phyloP scores from a whole-genome alignment of 1,140 invertebrate species.

The Eupeodes corollae region DNA sequence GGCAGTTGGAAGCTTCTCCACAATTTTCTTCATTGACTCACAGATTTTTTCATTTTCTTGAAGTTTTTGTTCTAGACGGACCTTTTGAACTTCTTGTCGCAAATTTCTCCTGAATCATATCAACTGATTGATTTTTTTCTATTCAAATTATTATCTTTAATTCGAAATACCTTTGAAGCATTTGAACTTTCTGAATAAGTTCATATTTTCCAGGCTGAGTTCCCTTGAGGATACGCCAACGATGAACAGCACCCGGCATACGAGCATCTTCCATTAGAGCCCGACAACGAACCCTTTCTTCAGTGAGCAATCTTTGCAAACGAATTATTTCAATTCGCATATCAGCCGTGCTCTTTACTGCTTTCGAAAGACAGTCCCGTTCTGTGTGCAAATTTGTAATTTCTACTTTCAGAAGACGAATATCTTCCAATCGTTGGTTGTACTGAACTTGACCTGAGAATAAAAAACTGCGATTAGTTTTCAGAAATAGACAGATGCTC shows the following conservation, averaged over 20 bases:
- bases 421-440: conserved; percentile 58
- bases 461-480: no score
- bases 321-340: conserved; percentile 60
- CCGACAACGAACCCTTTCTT: conserved; percentile 53
- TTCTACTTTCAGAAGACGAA: conserved; percentile 61
- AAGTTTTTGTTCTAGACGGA: conserved; percentile 15
- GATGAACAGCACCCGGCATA: conserved; percentile 69
- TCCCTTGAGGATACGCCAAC: conserved; percentile 62
- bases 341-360: conserved; percentile 49
- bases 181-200: conserved; percentile 53
- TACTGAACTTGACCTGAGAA: conserved; percentile 46
- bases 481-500: no score
- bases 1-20: conserved; percentile 20
- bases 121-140: no score
- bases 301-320: conserved; percentile 52
- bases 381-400: conserved; percentile 55
- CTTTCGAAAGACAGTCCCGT: conserved; percentile 47
- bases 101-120: conserved; percentile 13
- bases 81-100: conserved; percentile 20
- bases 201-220: conserved; percentile 57
- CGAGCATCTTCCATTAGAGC: conserved; percentile 67
- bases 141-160: no score
- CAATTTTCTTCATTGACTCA: conserved; percentile 17
- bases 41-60: conserved; percentile 16
- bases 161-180: conserved; percentile 44